These are phyloP conservation scores for Oncorhynchus keta DNA, from an alignment of 2,113 vertebrate species.

Conservation along the genomic window DNA sequence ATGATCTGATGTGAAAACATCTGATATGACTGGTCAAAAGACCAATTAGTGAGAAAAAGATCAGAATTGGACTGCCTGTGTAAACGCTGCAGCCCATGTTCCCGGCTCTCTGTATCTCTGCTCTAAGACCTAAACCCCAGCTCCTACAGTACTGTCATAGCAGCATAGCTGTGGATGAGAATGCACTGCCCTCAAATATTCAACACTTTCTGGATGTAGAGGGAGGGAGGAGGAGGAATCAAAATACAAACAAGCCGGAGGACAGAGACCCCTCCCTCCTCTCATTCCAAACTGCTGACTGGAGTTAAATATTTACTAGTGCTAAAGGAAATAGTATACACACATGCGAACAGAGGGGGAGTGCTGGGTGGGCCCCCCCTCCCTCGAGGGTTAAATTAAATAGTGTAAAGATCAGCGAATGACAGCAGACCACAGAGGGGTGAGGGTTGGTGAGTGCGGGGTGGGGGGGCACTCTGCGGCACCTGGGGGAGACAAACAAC, in stretches of 20 bases:
- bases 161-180: constrained; percentile 17
- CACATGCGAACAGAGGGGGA: constrained; percentile 38
- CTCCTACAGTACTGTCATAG: no score
- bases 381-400: constrained; percentile 55
- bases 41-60: no score
- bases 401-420: constrained; percentile 68
- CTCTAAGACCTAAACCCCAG: no score
- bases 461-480: not conserved
- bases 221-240: constrained; percentile 8
- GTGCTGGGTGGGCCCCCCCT: constrained; percentile 58
- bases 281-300: constrained; percentile 61
- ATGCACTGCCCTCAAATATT: constrained; percentile 43
- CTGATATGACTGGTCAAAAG: no score
- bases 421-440: constrained; percentile 56
- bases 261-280: not conserved
- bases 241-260: constrained; percentile 46
- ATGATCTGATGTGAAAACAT: no score
- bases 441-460: not conserved
- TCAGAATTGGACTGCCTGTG: no score
- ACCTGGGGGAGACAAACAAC: constrained; percentile 50
- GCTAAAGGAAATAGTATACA: constrained; percentile 67
- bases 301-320: constrained; percentile 69
- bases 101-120: no score
- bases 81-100: no score
- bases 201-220: constrained; percentile 41